Percentiles rank a stretch among this genome's conserved stretches.
Conservation (phyloP, 2,888 invertebrate species). For the Cacoxenus indagator region DNA sequence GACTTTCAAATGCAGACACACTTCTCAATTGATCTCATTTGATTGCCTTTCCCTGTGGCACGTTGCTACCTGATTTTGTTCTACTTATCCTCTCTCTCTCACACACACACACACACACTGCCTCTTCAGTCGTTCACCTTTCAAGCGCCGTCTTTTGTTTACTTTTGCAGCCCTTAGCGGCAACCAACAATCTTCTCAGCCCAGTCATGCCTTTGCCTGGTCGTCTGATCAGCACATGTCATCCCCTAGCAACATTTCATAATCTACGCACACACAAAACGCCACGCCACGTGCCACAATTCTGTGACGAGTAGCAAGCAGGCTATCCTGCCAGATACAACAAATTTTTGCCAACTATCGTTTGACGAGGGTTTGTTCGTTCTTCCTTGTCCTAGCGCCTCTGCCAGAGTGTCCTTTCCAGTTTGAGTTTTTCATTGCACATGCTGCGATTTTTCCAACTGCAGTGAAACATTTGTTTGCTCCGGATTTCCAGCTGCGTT, state of each 20-base stretch:
- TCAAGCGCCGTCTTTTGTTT: slow-evolving; percentile 31
- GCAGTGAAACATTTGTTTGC: too few relatives aligned
- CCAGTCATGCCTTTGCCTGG: not conserved
- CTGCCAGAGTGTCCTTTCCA: not conserved
- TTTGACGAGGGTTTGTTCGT: slow-evolving; percentile 32
- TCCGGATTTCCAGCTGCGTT: not conserved
- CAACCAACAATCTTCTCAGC: too few relatives aligned
- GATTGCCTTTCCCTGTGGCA: slow-evolving; percentile 27
- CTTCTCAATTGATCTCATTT: slow-evolving; percentile 24
- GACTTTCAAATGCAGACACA: not conserved
- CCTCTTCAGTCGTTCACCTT: not conserved
- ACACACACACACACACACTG: too few relatives aligned
- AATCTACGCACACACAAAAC: slow-evolving; percentile 24
- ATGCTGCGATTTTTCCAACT: slow-evolving; percentile 18
- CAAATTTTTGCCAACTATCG: slow-evolving; percentile 30
- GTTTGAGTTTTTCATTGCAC: slow-evolving; percentile 13
- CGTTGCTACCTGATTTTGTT: slow-evolving; percentile 22
- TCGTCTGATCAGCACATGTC: not conserved
- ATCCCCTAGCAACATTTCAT: not conserved
- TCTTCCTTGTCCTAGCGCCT: slow-evolving; percentile 7
- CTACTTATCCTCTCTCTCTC: slow-evolving; percentile 19
- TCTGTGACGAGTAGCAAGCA: slow-evolving; percentile 58
- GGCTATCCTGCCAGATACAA: slow-evolving; percentile 49
- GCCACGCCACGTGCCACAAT: slow-evolving; percentile 45
- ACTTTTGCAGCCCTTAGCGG: not conserved